Percentiles rank a stretch among this genome's conserved stretches.
Conservation (phyloP, 2,797 vertebrate genomes). For the Syncerus caffer region DNA sequence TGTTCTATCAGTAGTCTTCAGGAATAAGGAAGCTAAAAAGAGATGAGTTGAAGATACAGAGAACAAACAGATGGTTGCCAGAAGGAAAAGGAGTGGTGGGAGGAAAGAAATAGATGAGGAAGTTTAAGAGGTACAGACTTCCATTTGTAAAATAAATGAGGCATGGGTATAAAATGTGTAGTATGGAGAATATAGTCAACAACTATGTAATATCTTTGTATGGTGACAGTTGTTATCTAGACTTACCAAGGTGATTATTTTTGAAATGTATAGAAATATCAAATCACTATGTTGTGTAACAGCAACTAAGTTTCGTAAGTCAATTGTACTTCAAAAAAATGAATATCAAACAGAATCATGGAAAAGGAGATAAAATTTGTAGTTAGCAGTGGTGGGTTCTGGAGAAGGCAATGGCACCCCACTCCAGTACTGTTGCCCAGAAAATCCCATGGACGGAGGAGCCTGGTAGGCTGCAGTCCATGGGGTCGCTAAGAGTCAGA, state of each 20-base stretch:
- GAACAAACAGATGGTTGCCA: neutral
- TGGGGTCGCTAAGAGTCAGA: no score
- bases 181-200: neutral
- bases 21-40: neutral
- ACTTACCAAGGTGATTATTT: neutral
- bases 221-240: neutral
- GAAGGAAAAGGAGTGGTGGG: neutral
- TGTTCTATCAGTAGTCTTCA: neutral
- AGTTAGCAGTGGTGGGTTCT: neutral
- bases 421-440: no score
- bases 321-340: neutral
- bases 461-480: no score
- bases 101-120: neutral
- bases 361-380: neutral
- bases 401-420: no score
- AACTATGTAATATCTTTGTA: neutral
- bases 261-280: neutral
- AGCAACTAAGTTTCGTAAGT: neutral
- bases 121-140: neutral
- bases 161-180: neutral
- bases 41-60: neutral
- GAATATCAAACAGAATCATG: neutral
- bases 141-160: neutral
- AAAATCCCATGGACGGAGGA: no score
- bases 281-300: neutral